Evolutionary conservation across 2,888 invertebrate genomes (phyloP).

Genomic region (Metallyticus violacea): DNA sequence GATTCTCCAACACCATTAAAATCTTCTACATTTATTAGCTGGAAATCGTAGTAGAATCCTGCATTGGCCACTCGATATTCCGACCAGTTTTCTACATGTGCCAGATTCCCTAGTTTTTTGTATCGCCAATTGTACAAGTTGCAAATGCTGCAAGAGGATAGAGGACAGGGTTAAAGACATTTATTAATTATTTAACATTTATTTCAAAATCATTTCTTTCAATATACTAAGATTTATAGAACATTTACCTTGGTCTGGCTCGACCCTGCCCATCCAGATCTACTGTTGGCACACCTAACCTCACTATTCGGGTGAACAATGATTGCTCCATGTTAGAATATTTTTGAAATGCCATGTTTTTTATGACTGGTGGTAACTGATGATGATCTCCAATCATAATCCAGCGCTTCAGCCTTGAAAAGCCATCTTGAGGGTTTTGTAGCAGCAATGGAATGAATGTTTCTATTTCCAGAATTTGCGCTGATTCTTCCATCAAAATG

Average conservation of each 20-base stretch:
- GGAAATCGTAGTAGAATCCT: conserved; percentile 90
- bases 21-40: conserved; percentile 93
- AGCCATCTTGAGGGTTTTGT: conserved; percentile 97
- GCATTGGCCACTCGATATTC: conserved; percentile 91
- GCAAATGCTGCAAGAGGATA: conserved; percentile 74
- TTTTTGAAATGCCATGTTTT: conserved; percentile 99
- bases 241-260: conserved; percentile 73
- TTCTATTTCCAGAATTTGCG: conserved; percentile 98
- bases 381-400: conserved; percentile 99
- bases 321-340: conserved; percentile 99
- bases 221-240: too few species aligned
- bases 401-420: conserved; percentile 95
- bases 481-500: conserved; percentile 98
- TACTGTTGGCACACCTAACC: conserved; percentile 94
- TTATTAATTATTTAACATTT: not conserved
- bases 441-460: conserved; percentile 97
- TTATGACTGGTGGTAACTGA: conserved; percentile 97
- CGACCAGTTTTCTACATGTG: conserved; percentile 77
- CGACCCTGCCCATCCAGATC: conserved; percentile 98
- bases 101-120: conserved; percentile 89
- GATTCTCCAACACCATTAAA: conserved; percentile 96
- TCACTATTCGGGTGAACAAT: conserved; percentile 91
- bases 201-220: too few species aligned
- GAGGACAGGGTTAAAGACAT: not conserved
- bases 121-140: conserved; percentile 95